Base-by-base conservation (phyloP, 2,888 invertebrate genomes). In the Gasteruption jaculator region DNA sequence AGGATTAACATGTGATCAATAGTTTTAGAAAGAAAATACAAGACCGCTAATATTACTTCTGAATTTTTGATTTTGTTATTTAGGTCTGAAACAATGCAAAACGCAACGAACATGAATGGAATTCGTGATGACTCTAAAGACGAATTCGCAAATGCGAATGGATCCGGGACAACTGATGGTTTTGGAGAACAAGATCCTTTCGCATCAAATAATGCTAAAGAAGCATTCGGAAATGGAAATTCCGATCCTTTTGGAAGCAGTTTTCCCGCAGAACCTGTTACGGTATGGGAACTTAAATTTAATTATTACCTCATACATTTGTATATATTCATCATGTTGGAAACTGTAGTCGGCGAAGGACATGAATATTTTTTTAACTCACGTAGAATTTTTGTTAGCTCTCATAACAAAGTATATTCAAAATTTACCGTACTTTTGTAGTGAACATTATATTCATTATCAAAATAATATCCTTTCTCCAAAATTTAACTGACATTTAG, bases 151-250 rank as follows among this genome's bases (percentile, higher is more conserved):
- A 57, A 53, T 43, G 47, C 46, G 20, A 61, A 57, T 19, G 52
- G 47, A 25, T 41, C 43, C 11, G 42, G 49, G n/a, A 32, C 46
- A 12, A 31, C 51, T n/a, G 54, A 53, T 39, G 58, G 53, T 18
- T 67, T 67, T 45, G 56, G 49, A 7, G 57, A 60, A n/a, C 57
- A 63, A 35, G 68, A 67, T 54, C 64, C 61, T 15, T 68, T 68
- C 38, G 42, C 65, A 22, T 60, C 63, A 18, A 61, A 36, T 43
- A 61, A 64, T 54, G 58, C 60, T 35, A 60, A 63, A 48, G 63
- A 63, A 48, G 56, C 62, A 14, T 68, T 67, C 43, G 53, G 41
- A 21, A 39, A 54, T 7, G 41, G 55, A 14, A 48, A 53, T 20
- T 46, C 50, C 14, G 65, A 65, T 59, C 66, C 64, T 8, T 66